Evolutionary conservation across 2,797 vertebrate species (phyloP).

Genomic region (Sardinella longiceps): DNA sequence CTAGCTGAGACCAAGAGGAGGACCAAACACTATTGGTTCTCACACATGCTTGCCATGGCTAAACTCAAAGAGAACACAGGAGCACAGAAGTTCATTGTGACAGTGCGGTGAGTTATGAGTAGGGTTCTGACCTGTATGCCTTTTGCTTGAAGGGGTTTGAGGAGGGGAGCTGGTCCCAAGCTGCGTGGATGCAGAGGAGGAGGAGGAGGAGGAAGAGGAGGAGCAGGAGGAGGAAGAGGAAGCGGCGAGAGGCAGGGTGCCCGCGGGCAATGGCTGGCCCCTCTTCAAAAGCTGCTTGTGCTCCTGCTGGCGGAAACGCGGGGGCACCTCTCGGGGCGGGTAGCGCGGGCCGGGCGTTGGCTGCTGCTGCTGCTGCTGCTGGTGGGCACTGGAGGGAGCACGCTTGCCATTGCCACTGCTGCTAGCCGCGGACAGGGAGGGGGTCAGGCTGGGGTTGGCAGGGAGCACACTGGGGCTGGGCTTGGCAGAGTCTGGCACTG

Average conservation of each 20-base stretch:
- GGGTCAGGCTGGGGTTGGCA: constrained; percentile 84
- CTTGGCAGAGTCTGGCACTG: constrained; percentile 96
- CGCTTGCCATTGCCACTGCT: constrained; percentile 78
- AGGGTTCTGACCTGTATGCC: constrained; percentile 75
- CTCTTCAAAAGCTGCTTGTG: constrained; percentile 97
- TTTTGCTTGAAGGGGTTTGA: constrained; percentile 76
- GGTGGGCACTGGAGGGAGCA: constrained; percentile 80
- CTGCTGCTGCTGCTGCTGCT: constrained; percentile 67
- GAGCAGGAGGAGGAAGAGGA: constrained; percentile 56
- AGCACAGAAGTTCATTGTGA: neutral
- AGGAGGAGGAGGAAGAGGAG: constrained; percentile 61
- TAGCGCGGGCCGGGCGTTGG: constrained; percentile 84
- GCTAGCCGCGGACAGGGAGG: constrained; percentile 85
- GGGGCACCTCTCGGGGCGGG: constrained; percentile 94
- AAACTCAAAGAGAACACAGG: neutral
- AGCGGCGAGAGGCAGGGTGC: constrained; percentile 71
- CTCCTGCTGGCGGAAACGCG: constrained; percentile 97
- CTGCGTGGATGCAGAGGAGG: constrained; percentile 54
- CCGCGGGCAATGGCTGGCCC: constrained; percentile 89
- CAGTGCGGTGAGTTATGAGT: neutral
- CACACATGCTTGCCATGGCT: neutral
- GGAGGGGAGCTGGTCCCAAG: constrained; percentile 64
- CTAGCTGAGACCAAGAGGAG: neutral
- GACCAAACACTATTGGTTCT: too few relatives aligned
- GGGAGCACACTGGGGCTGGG: constrained; percentile 83